phyloP scores from a whole-genome alignment of 2,113 vertebrate genomes.

The Chaetops frenatus region DNA sequence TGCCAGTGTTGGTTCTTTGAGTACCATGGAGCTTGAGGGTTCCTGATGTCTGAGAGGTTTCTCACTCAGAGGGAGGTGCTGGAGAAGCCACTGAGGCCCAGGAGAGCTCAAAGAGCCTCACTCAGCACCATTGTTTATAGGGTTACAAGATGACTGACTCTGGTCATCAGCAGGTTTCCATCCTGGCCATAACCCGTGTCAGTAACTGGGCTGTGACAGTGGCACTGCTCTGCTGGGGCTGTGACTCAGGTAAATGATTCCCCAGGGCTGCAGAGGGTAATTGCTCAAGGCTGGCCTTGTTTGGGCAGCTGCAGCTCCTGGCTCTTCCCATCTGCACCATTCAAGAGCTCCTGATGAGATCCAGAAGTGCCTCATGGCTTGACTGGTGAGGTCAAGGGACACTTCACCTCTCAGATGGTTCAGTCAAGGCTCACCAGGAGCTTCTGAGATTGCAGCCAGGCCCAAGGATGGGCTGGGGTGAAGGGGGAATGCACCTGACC shows the following conservation, averaged over 20 bases:
- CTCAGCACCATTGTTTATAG: not conserved
- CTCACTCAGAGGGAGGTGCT: not conserved
- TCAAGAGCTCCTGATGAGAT: not conserved
- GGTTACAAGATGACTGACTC: no score
- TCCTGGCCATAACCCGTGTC: not conserved
- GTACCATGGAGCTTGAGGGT: rapidly evolving
- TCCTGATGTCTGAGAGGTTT: rapidly evolving
- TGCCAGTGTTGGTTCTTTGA: not conserved
- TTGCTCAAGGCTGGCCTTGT: no score
- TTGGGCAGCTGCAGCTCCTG: not conserved
- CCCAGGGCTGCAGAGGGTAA: not conserved
- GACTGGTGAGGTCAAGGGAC: not conserved
- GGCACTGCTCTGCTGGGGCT: not conserved
- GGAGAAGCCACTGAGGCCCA: no score
- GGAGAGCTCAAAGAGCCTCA: not conserved
- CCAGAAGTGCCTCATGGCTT: not conserved
- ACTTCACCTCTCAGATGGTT: not conserved
- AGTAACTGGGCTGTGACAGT: not conserved
- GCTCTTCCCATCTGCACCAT: not conserved
- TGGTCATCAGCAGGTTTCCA: not conserved
- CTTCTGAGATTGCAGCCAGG: not conserved
- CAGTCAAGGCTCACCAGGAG: not conserved
- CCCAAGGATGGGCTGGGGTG: not conserved
- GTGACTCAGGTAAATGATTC: no score
- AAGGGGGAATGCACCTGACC: no score